A percentile compares a stretch with the other conserved stretches of the same genome.
phyloP scores from a whole-genome alignment of 2,797 vertebrate species.

The Alosa sapidissima region DNA sequence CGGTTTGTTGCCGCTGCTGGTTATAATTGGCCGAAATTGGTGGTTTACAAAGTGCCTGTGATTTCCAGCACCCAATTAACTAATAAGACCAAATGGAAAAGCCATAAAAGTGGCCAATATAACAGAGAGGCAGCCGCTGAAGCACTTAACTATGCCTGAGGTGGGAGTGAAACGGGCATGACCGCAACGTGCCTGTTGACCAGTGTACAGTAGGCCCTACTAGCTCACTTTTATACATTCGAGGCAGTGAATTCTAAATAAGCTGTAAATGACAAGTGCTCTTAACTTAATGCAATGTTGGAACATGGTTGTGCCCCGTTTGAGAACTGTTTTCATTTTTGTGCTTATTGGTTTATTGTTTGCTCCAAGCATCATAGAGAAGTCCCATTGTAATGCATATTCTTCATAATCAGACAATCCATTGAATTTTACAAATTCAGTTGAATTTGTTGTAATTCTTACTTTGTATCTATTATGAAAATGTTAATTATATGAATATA shows the following conservation, averaged over 20 bases:
- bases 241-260: constrained; percentile 24
- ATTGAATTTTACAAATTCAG: background rate
- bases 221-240: background rate
- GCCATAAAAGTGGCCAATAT: constrained; percentile 58
- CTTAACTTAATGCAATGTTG: constrained; percentile 28
- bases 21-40: constrained; percentile 74
- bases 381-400: background rate
- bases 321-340: background rate
- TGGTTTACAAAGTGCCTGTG: constrained; percentile 77
- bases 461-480: background rate
- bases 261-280: constrained; percentile 44
- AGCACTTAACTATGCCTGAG: constrained; percentile 36
- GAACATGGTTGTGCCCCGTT: constrained; percentile 16
- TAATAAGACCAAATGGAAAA: constrained; percentile 71
- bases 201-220: background rate
- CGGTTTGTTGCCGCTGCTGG: constrained; percentile 67
- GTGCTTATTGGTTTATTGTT: background rate
- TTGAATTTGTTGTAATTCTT: background rate
- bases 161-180: constrained; percentile 21
- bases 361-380: constrained; percentile 3
- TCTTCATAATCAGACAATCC: background rate
- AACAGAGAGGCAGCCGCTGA: constrained; percentile 26
- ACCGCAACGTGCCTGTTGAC: background rate
- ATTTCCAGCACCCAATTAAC: constrained; percentile 79
- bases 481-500: background rate